Evolutionary conservation across 2,113 vertebrate species (phyloP).

Genomic region (Megaceryle torquata): DNA sequence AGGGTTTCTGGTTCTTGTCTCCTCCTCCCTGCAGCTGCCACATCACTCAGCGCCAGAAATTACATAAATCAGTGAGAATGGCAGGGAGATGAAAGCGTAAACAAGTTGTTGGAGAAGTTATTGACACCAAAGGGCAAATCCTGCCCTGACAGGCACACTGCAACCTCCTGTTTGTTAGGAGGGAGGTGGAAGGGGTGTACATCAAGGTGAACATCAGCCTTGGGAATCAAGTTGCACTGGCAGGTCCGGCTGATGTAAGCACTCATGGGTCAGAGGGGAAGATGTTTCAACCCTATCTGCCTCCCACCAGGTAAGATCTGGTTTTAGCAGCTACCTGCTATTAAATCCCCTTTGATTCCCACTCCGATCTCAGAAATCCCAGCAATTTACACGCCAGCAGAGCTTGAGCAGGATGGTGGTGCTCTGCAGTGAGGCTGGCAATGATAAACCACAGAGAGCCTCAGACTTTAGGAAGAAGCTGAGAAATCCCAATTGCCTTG

Average conservation of each 20-base stretch:
- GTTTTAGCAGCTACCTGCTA: not conserved
- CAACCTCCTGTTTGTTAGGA: not conserved
- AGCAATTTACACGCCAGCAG: rapidly evolving
- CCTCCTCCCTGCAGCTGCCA: not conserved
- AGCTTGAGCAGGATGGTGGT: not conserved
- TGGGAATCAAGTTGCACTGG: rapidly evolving
- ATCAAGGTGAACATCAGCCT: not conserved
- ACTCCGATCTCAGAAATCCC: not conserved
- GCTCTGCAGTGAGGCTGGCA: not conserved
- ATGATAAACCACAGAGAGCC: not conserved
- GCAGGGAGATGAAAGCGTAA: not conserved
- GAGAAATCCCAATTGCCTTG: not conserved
- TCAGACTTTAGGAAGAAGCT: not conserved
- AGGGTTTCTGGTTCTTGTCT: not conserved
- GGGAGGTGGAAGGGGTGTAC: not conserved
- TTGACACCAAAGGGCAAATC: not conserved
- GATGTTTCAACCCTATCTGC: not conserved
- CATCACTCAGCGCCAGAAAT: not conserved
- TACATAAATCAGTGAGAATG: not conserved
- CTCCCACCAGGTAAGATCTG: not conserved
- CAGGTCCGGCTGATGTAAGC: rapidly evolving
- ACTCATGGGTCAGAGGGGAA: rapidly evolving
- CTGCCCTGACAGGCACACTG: not conserved
- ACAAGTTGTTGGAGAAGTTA: not conserved
- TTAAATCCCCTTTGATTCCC: not conserved